A percentile compares a stretch with the other conserved stretches of the same genome.
phyloP scores from a whole-genome alignment of 2,797 vertebrate species.

The Acrocephalus scirpaceus region DNA sequence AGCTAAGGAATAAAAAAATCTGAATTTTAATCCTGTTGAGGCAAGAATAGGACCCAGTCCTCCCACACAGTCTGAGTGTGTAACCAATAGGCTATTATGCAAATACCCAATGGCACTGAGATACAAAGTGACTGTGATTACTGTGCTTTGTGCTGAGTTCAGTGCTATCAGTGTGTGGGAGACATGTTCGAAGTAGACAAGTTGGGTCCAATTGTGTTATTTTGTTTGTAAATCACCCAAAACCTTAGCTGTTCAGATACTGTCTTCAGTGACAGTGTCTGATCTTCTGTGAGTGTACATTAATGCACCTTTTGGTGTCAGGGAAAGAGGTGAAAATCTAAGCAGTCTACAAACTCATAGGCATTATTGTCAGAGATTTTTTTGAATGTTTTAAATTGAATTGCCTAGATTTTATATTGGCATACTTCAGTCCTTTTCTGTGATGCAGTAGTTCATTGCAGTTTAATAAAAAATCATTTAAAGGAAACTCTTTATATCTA shows the following conservation, averaged over 20 bases:
- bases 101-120: not conserved
- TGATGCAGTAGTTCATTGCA: not conserved
- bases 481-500: not conserved
- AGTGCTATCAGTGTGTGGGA: not conserved
- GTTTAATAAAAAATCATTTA: not conserved
- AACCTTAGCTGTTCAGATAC: not conserved
- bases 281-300: not conserved
- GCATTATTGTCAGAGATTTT: not conserved
- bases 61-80: not conserved
- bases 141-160: not conserved
- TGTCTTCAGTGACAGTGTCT: not conserved
- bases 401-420: not conserved
- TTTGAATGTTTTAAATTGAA: not conserved
- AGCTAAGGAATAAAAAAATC: not conserved
- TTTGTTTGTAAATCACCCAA: not conserved
- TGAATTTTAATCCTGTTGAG: not conserved
- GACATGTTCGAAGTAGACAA: not conserved
- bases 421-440: not conserved
- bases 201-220: not conserved
- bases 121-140: not conserved
- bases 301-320: not conserved
- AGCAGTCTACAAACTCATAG: not conserved
- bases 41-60: not conserved
- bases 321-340: not conserved
- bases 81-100: not conserved